Conservation (phyloP, 2,113 vertebrate genomes). For the Bostrychus sinensis region DNA sequence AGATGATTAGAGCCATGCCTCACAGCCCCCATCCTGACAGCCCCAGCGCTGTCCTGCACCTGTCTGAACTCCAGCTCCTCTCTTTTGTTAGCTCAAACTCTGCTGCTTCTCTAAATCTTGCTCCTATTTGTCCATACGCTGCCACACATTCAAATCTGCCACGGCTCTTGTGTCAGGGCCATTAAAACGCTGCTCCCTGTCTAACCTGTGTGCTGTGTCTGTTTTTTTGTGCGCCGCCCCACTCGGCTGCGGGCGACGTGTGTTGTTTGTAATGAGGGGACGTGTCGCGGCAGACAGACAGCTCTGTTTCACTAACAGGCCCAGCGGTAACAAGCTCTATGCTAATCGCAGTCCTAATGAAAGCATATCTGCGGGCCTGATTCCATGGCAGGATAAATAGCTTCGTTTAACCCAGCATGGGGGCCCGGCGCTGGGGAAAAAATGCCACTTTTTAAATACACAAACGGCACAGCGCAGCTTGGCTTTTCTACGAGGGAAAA, state of each 20-base stretch:
- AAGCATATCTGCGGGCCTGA: conserved; percentile 73
- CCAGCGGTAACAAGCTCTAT: conserved; percentile 74
- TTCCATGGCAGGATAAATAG: conserved; percentile 71
- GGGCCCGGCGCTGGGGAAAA: conserved; percentile 41
- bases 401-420: conserved; percentile 78
- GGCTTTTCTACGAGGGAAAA: conserved; percentile 56
- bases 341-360: conserved; percentile 79
- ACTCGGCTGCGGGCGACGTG: conserved; percentile 46
- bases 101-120: conserved; percentile 7
- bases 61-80: conserved; percentile 25
- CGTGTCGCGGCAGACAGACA: conserved; percentile 56
- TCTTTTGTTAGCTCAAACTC: conserved; percentile 43
- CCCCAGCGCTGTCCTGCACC: conserved; percentile 10
- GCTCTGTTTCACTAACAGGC: conserved; percentile 65
- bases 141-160: conserved; percentile 17
- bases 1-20: conserved; percentile 23
- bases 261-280: conserved; percentile 66
- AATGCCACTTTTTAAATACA: conserved; percentile 76
- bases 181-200: conserved; percentile 45
- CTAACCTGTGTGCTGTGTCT: conserved; percentile 40
- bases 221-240: no score
- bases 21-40: neutral
- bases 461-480: conserved; percentile 57
- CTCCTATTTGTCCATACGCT: conserved; percentile 25
- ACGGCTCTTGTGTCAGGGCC: conserved; percentile 30